These are phyloP conservation scores for Sebastes itinus DNA, from an alignment of 2,797 vertebrate genomes.

Conservation along the genomic window DNA sequence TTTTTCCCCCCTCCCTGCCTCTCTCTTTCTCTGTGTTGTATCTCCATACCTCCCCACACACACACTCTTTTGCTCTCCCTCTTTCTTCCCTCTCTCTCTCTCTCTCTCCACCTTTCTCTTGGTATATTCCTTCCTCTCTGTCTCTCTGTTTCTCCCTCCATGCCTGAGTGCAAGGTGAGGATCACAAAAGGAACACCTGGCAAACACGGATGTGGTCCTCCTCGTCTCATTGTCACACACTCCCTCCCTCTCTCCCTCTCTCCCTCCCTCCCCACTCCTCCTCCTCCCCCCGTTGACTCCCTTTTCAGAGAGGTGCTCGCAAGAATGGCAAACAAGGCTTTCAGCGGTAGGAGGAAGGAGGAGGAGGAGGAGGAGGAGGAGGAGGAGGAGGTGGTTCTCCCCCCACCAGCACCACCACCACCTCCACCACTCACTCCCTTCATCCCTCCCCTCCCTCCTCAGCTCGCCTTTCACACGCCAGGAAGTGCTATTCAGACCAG, in stretches of 20 bases:
- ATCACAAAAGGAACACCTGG: conserved; percentile 87
- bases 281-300: conserved; percentile 44
- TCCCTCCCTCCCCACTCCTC: not conserved
- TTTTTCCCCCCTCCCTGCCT: conserved; percentile 40
- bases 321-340: conserved; percentile 84
- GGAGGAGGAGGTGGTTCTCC: not conserved
- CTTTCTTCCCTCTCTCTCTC: conserved; percentile 16
- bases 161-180: conserved; percentile 75
- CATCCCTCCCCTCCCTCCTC: conserved; percentile 54
- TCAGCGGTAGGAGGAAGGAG: conserved; percentile 66
- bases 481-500: conserved; percentile 81
- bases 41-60: not conserved
- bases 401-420: not conserved
- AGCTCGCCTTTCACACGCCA: conserved; percentile 79
- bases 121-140: conserved; percentile 31
- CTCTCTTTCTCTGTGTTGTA: conserved; percentile 1
- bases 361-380: conserved; percentile 42
- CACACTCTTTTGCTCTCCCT: not conserved
- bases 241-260: not conserved
- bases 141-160: conserved; percentile 48
- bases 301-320: conserved; percentile 80
- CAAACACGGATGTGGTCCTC: conserved; percentile 81
- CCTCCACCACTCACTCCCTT: conserved; percentile 55
- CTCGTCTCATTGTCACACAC: conserved; percentile 66
- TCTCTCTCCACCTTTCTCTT: conserved; percentile 39